Evolutionary conservation across 2,888 invertebrate genomes (phyloP).

Genomic region (Stratiomys singularior): DNA sequence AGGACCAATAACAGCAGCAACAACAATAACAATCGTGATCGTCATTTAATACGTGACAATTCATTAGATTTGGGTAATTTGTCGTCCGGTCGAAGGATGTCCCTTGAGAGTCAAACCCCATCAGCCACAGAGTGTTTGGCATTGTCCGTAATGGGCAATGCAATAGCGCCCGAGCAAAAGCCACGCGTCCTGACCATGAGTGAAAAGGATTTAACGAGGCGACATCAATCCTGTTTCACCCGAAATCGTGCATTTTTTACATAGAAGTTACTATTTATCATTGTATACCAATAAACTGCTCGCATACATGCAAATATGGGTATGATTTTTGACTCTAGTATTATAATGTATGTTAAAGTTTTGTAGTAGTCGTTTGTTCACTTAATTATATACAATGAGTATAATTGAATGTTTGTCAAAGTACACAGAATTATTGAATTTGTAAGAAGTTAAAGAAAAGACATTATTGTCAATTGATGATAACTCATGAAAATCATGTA

Average conservation of each 20-base stretch:
- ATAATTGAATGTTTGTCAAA: conserved; percentile 19
- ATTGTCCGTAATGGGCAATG: conserved; percentile 69
- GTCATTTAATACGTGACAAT: conserved; percentile 51
- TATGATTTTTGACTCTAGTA: too few relatives aligned
- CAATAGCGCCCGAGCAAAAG: conserved; percentile 70
- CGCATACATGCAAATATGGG: not conserved
- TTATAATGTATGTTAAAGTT: too few relatives aligned
- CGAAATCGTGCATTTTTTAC: conserved; percentile 47
- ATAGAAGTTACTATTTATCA: not conserved
- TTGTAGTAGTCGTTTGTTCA: too few relatives aligned
- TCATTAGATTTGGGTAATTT: conserved; percentile 53
- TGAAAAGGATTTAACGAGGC: conserved; percentile 68
- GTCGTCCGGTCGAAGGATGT: conserved; percentile 49
- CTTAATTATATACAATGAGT: not conserved
- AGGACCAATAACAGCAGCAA: conserved; percentile 24
- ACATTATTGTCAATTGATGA: conserved; percentile 6
- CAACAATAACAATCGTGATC: conserved; percentile 40
- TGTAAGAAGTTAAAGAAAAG: not conserved
- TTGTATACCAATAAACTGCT: not conserved
- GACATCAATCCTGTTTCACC: conserved; percentile 52
- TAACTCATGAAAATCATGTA: not conserved
- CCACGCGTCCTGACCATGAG: conserved; percentile 70
- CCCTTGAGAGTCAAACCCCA: conserved; percentile 49
- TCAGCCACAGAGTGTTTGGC: conserved; percentile 50
- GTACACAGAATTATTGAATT: not conserved